Evolutionary conservation across 1,140 invertebrate genomes (phyloP), one percentile per base, ranked within the genome.

Genomic region (Bombus terrestris): DNA sequence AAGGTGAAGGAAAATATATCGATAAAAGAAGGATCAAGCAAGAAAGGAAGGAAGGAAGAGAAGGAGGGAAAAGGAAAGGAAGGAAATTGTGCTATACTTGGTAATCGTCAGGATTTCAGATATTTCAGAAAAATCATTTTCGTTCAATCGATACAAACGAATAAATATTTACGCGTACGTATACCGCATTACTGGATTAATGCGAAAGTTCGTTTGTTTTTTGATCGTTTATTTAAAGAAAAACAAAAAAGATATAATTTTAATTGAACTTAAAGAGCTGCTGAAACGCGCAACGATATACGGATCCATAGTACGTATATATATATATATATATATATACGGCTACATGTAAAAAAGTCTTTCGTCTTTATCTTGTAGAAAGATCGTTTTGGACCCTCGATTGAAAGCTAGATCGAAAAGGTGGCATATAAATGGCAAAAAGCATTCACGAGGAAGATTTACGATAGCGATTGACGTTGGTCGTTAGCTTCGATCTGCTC

Each of bases 371-470:
- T 39, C 25, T 41, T 10, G 28, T n/a, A 15, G 39, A 41, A 73
- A 41, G 35, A 73, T 73, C 71, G 25, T 73, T 47, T 77, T 77
- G 75, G 75, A 77, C 75, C 75, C 75, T 59, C 57, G 35, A n/a
- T 37, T 62, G 57, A 62, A 32, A 28, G 9, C 68, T 68, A 37
- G 35, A 72, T 37, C 37, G 32, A 72, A 72, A 22, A 37, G 15
- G 35, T 37, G 18, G 9, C 10, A 68, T 35, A 66, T 66, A 37
- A 68, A 10, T 18, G 18, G 18, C 35, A 18, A 35, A 68, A 68
- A 68, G 66, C 18, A 22, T 68, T 68, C 69, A 13, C 59, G 25
- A 39, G 15, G 32, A 35, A 69, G 18, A 69, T 69, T 37, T 39
- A 69, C 68, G 68, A 69, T 39, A 71, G 37, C 37, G 37, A 39